Conservation (phyloP, 2,888 invertebrate genomes). For the Lydus trimaculatus region DNA sequence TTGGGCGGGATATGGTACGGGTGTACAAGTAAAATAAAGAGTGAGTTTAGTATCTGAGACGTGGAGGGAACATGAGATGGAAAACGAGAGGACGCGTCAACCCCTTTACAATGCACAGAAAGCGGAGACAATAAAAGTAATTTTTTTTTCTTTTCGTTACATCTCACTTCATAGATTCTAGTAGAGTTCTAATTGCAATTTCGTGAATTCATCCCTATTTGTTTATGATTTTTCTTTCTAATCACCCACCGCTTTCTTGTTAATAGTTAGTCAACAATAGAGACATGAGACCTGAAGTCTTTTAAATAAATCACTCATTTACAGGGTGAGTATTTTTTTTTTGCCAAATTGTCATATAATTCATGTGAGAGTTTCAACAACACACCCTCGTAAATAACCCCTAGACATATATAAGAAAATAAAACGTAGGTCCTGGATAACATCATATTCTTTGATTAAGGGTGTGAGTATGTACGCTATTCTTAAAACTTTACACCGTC, state of each 20-base stretch:
- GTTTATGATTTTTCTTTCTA: not conserved
- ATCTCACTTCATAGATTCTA: slow-evolving; percentile 49
- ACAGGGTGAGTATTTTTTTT: not conserved
- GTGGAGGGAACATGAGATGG: slow-evolving; percentile 11
- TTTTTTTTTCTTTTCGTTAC: slow-evolving; percentile 52
- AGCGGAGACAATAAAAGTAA: slow-evolving; percentile 58
- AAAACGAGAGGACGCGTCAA: slow-evolving; percentile 40
- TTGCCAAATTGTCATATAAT: slow-evolving; percentile 25
- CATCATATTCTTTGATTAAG: slow-evolving; percentile 40
- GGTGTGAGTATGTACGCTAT: slow-evolving; percentile 46
- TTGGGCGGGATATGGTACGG: slow-evolving; percentile 21
- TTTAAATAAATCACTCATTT: not conserved
- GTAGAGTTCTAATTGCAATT: slow-evolving; percentile 47
- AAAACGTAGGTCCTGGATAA: slow-evolving; percentile 39
- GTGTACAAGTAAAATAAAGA: not conserved
- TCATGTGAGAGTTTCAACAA: slow-evolving; percentile 31
- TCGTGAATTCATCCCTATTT: slow-evolving; percentile 37
- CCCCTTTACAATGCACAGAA: slow-evolving; percentile 54
- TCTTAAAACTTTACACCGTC: slow-evolving; percentile 44
- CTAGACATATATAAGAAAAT: slow-evolving; percentile 21
- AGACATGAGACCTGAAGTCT: not conserved
- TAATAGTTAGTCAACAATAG: not conserved
- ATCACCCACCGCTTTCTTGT: not conserved
- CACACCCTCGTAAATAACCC: slow-evolving; percentile 33
- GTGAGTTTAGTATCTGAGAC: not conserved